Conservation (phyloP, 2,888 invertebrate species). For the Rotaria sp. region DNA sequence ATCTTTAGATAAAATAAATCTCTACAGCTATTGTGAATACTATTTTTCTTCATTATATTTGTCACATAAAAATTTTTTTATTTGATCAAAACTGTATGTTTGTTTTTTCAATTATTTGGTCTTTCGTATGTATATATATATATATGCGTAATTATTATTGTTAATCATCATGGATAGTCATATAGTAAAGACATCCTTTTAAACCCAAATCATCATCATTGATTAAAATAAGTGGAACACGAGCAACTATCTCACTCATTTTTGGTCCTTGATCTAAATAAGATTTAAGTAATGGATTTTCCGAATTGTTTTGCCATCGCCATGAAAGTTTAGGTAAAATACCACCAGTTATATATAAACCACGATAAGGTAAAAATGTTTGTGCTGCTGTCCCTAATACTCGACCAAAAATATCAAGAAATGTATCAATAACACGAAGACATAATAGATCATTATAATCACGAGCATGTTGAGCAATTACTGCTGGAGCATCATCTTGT, state of each 20-base stretch:
- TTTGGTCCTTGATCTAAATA: constrained; percentile 25
- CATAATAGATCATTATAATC: neutral
- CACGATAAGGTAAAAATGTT: constrained; percentile 19
- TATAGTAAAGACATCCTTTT: constrained; percentile 16
- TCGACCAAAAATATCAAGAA: constrained; percentile 25
- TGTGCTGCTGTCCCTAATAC: constrained; percentile 20
- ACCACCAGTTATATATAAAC: constrained; percentile 22
- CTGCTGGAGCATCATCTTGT: neutral
- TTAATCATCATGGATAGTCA: neutral
- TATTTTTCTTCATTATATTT: too few relatives aligned
- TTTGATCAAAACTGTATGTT: too few relatives aligned
- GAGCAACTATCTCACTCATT: constrained; percentile 15
- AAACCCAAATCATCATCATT: constrained; percentile 19
- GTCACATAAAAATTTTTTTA: too few relatives aligned
- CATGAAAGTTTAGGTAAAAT: constrained; percentile 15
- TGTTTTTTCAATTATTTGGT: too few relatives aligned
- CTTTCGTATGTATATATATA: too few relatives aligned
- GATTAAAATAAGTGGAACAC: neutral
- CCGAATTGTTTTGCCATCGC: neutral
- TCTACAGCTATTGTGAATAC: too few relatives aligned
- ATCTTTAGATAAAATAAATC: too few relatives aligned
- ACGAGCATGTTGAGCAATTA: constrained; percentile 3
- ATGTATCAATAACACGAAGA: neutral
- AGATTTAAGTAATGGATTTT: neutral
- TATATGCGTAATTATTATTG: too few relatives aligned